A percentile compares a stretch with the other conserved stretches of the same genome.
Conservation (phyloP, 2,797 vertebrate species). For the Brotula barbata region DNA sequence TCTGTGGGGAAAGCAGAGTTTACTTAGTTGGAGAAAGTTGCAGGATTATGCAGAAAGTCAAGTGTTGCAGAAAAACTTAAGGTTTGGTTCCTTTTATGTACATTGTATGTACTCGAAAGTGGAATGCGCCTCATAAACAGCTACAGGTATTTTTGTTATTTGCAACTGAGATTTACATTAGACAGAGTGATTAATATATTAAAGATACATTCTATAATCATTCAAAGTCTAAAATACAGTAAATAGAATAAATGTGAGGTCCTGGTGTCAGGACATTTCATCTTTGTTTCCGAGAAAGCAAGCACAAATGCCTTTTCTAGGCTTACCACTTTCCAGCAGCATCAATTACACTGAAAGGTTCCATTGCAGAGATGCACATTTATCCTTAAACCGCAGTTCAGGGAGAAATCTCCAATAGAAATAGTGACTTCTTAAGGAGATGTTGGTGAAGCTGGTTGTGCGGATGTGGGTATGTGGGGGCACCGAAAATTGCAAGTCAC, state of each 20-base stretch:
- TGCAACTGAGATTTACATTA: not conserved
- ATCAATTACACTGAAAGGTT: not conserved
- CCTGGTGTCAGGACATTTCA: not conserved
- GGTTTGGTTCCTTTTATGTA: conserved; percentile 11
- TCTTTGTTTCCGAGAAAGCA: not conserved
- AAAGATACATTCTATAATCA: not conserved
- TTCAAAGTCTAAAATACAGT: no score
- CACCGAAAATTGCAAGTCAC: no score
- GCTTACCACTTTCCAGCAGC: not conserved
- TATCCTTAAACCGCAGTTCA: not conserved
- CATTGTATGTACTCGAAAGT: not conserved
- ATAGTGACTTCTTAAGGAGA: no score
- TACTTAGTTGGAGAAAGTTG: conserved; percentile 19
- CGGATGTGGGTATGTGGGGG: not conserved
- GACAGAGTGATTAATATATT: not conserved
- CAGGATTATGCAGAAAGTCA: conserved; percentile 20
- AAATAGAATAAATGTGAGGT: not conserved
- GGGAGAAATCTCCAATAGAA: no score
- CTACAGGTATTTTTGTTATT: not conserved
- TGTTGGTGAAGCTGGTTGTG: not conserved
- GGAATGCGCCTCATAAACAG: no score
- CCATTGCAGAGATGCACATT: not conserved
- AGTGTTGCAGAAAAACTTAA: conserved; percentile 17
- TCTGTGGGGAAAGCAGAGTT: conserved; percentile 22
- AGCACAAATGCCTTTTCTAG: not conserved